A percentile compares a stretch with the other conserved stretches of the same genome.
Conservation (phyloP, 2,797 vertebrate genomes). For the Chromis chromis region DNA sequence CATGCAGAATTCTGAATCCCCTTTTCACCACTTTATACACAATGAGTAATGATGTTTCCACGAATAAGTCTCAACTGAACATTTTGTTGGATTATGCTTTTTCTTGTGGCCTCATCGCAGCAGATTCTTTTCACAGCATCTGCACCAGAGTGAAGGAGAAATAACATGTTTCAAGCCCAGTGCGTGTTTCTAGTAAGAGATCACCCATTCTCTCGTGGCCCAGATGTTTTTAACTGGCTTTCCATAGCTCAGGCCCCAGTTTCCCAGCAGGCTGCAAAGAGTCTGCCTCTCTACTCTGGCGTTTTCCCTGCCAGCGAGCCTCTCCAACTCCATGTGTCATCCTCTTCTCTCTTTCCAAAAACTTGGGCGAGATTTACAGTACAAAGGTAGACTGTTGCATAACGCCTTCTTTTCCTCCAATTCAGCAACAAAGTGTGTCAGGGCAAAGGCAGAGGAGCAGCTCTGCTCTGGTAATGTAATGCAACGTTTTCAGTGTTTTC, state of each 20-base stretch:
- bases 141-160: constrained; percentile 52
- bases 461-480: constrained; percentile 15
- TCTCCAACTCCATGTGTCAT: constrained; percentile 71
- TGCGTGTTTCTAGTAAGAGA: constrained; percentile 74
- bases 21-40: constrained; percentile 2
- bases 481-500: constrained; percentile 24
- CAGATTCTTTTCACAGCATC: constrained; percentile 50
- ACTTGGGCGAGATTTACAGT: constrained; percentile 76
- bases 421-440: constrained; percentile 53
- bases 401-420: constrained; percentile 54
- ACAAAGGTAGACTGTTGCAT: constrained; percentile 71
- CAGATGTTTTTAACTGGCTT: constrained; percentile 81
- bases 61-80: constrained; percentile 26
- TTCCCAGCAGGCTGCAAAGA: constrained; percentile 71
- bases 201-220: constrained; percentile 69
- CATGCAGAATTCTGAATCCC: constrained; percentile 3
- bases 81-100: constrained; percentile 11
- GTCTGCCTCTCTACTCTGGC: constrained; percentile 58
- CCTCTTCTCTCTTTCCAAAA: constrained; percentile 50
- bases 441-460: constrained; percentile 43
- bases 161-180: constrained; percentile 67
- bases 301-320: constrained; percentile 49
- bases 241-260: constrained; percentile 56
- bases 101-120: constrained; percentile 35
- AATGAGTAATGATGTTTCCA: constrained; percentile 52